Conservation (phyloP, 2,888 invertebrate genomes). For the Cancer borealis region DNA sequence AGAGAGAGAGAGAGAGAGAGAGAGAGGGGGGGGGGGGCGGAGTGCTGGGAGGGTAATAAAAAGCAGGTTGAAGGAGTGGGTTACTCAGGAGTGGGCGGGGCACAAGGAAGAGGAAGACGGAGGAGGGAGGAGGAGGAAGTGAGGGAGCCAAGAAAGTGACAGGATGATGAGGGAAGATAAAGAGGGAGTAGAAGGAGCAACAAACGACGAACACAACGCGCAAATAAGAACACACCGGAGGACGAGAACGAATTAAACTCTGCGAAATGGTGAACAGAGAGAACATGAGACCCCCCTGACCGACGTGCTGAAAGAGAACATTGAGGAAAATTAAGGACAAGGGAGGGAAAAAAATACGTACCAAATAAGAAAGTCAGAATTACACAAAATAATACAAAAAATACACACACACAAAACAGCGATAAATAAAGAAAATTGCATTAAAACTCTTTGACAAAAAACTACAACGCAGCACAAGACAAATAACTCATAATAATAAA, state of each 20-base stretch:
- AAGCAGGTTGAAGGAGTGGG: not conserved
- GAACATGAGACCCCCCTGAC: not conserved
- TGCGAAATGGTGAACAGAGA: not conserved
- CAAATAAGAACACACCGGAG: not conserved
- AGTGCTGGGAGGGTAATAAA: not conserved
- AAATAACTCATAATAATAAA: not conserved
- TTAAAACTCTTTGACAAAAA: not conserved
- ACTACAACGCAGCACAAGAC: not conserved
- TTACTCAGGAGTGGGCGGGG: not conserved
- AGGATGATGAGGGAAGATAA: slow-evolving; percentile 28
- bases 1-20: slow-evolving; percentile 17
- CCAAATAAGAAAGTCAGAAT: not conserved
- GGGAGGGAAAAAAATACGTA: not conserved
- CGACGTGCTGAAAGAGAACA: not conserved
- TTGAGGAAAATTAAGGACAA: not conserved
- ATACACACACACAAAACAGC: not conserved
- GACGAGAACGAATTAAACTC: not conserved
- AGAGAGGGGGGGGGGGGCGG: not conserved
- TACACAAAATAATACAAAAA: not conserved
- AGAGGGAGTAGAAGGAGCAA: slow-evolving; percentile 4
- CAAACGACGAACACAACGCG: slow-evolving; percentile 17
- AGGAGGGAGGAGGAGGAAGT: not conserved
- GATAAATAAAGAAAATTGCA: not conserved
- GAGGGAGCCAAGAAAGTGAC: slow-evolving; percentile 9
- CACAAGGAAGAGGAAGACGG: not conserved